Evolutionary conservation across 2,888 invertebrate genomes (phyloP), one percentile per base, ranked within the genome.

Genomic region (Adelognathus sp.): DNA sequence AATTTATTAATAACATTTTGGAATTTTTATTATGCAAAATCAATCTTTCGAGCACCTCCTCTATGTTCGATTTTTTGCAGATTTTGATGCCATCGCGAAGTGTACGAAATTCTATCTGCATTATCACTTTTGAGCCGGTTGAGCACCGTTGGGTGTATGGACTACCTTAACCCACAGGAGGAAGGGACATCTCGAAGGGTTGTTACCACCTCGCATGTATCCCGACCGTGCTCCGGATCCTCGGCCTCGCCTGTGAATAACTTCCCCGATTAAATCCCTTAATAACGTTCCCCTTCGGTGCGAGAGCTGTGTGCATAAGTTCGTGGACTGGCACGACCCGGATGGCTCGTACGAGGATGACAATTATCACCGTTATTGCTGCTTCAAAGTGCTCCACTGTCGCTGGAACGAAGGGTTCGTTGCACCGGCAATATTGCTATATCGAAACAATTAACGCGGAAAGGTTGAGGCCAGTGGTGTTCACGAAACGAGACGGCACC

Each of bases 231-330:
- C 27, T 36, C 58, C n/a, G n/a, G 50, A 31, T 36, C 16, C 16
- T 33, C 14, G 56, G 36, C 39, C 46, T 56, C 52, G 54, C 60
- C 77, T 77, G 85, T n/a, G n/a, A n/a, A 85, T 83, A 84, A 83
- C 81, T 85, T 82, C 72, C 36, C 80, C 81, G 85, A 86, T 86
- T 86, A 86, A 86, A 85, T 86, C 82, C 81, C 81, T 81, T 83
- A 64, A 64, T 50, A 50, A 64, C 46, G 18, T 50, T 31, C 50
- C 24, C 11, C 33, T 1, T 6, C n/a, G 33, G 29, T 0, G 33
- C 18, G 31, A 56, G 33, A 14, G 18, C 21, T 4, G 46, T 5
- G 21, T 11, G 11, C 46, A 21, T n/a, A 3, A n/a, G 24, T 24
- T 11, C 11, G 46, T n/a, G 9, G 46, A 24, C n/a, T 9, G 46